These are phyloP conservation scores for Nezara viridula DNA, from an alignment of 2,888 invertebrate species.

Conservation along the genomic window DNA sequence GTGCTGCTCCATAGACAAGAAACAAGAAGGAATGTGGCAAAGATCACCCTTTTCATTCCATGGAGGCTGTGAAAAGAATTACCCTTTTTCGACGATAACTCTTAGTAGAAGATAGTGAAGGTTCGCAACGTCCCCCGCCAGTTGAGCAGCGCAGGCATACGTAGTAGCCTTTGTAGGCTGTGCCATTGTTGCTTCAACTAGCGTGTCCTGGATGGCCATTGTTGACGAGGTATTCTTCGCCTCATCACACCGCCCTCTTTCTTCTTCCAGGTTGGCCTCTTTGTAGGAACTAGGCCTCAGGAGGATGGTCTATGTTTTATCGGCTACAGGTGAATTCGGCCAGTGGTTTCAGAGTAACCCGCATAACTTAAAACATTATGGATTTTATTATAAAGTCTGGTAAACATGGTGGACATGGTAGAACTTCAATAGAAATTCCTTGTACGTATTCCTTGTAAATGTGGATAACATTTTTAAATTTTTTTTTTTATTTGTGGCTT, in stretches of 20 bases:
- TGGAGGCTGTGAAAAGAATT: not conserved
- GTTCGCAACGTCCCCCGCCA: not conserved
- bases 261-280: slow-evolving; percentile 14
- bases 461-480: too few relatives aligned
- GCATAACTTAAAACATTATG: not conserved
- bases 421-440: too few relatives aligned
- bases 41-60: not conserved
- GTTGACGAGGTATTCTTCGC: not conserved
- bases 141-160: not conserved
- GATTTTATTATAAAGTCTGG: too few relatives aligned
- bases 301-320: not conserved
- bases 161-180: not conserved
- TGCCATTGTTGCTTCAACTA: slow-evolving; percentile 41
- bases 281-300: not conserved
- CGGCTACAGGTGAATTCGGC: not conserved
- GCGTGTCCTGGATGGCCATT: slow-evolving; percentile 24
- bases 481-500: too few relatives aligned
- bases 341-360: not conserved
- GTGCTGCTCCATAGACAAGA: too few relatives aligned
- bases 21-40: too few relatives aligned
- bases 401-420: too few relatives aligned
- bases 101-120: not conserved
- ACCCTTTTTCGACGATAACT: not conserved
- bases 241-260: slow-evolving; percentile 21
- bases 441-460: too few relatives aligned